Conservation (phyloP, 2,888 invertebrate species). For the Biston stratarius region DNA sequence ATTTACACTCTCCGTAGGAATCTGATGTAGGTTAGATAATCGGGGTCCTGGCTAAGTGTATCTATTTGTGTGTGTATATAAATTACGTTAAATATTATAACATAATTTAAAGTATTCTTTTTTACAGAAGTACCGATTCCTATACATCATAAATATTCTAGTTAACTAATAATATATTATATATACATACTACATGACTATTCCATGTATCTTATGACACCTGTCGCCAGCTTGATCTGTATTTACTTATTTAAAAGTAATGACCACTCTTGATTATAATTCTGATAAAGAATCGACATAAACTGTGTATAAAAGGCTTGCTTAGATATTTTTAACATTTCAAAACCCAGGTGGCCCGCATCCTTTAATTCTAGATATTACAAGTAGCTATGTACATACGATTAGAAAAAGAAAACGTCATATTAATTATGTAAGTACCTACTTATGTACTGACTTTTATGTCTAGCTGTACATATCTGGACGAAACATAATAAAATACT, state of each 20-base stretch:
- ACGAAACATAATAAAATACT: not conserved
- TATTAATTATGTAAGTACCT: too few relatives aligned
- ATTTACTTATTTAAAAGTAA: conserved; percentile 30
- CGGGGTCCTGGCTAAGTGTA: too few relatives aligned
- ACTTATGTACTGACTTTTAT: too few relatives aligned
- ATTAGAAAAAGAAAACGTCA: not conserved
- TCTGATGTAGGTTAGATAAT: too few relatives aligned
- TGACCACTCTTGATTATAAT: conserved; percentile 31
- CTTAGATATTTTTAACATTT: conserved; percentile 38
- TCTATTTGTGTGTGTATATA: too few relatives aligned
- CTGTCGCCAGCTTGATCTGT: conserved; percentile 27
- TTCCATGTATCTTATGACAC: too few relatives aligned
- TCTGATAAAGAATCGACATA: conserved; percentile 34
- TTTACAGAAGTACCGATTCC: too few relatives aligned
- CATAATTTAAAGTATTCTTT: too few relatives aligned
- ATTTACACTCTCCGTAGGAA: too few relatives aligned
- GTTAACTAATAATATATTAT: conserved; percentile 11
- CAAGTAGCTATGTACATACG: not conserved
- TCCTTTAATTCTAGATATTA: conserved; percentile 6
- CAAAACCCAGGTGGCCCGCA: conserved; percentile 42
- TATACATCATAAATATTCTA: conserved; percentile 9
- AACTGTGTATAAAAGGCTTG: conserved; percentile 31
- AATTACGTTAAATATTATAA: too few relatives aligned
- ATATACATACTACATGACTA: conserved; percentile 12
- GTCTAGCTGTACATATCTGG: too few relatives aligned